Evolutionary conservation across 2,797 vertebrate species (phyloP).

Genomic region (Molossus alvarezi): DNA sequence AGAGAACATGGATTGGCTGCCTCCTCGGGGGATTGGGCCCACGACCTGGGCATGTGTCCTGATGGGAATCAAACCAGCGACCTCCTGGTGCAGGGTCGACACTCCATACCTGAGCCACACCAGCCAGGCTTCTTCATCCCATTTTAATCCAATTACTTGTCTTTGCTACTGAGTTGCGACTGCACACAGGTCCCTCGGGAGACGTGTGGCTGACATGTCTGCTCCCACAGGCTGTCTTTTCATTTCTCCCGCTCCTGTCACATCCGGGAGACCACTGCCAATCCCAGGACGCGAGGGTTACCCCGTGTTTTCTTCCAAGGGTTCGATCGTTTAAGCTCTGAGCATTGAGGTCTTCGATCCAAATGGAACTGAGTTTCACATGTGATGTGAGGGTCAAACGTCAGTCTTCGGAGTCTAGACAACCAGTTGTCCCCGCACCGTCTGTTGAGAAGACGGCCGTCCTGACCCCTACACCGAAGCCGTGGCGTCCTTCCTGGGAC

Average conservation of each 20-base stretch:
- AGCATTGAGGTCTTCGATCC: neutral
- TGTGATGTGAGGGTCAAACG: neutral
- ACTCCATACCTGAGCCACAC: no score
- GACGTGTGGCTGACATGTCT: neutral
- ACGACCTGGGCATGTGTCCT: no score
- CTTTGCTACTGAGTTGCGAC: neutral
- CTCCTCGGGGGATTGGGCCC: no score
- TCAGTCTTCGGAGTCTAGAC: no score
- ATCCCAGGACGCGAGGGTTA: neutral
- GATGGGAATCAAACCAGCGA: no score
- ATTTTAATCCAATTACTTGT: neutral
- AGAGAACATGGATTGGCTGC: no score
- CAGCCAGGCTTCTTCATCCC: no score
- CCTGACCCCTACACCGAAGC: neutral
- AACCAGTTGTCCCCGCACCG: neutral
- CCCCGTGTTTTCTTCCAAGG: neutral
- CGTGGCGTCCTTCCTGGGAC: no score
- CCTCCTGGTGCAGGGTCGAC: no score
- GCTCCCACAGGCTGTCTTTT: neutral
- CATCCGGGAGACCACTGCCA: neutral
- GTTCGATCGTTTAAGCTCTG: no score
- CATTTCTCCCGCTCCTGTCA: neutral
- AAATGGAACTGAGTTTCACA: neutral
- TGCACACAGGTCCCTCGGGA: neutral
- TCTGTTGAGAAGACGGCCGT: neutral